A percentile compares a stretch with the other conserved stretches of the same genome.
Evolutionary conservation across 2,113 vertebrate genomes (phyloP).

Genomic region (Sylvietta virens): DNA sequence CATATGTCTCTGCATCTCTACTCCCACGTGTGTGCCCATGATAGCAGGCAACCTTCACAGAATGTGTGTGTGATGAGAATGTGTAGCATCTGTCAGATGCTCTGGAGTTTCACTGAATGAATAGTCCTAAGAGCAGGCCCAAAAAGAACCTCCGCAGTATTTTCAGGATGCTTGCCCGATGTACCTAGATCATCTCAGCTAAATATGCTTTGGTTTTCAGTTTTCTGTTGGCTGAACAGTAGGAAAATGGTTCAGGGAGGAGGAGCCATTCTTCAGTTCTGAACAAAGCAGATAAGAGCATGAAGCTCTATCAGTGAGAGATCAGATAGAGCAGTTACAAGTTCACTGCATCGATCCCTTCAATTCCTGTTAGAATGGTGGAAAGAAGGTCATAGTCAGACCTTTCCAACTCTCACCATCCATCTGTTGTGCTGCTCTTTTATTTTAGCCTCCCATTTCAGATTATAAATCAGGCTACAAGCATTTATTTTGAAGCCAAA

Average conservation of each 20-base stretch:
- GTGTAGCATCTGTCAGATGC: conserved; percentile 37
- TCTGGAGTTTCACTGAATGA: conserved; percentile 33
- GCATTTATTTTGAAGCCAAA: not conserved
- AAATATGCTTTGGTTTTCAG: not conserved
- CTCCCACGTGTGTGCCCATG: conserved; percentile 35
- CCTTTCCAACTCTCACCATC: not conserved
- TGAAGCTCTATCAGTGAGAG: not conserved
- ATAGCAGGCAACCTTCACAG: conserved; percentile 65
- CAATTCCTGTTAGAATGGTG: not conserved
- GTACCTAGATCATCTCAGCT: not conserved
- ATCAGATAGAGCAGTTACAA: not conserved
- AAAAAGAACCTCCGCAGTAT: not conserved
- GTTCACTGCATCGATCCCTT: not conserved
- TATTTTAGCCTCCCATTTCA: not conserved
- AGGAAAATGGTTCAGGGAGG: not conserved
- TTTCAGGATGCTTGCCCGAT: not conserved
- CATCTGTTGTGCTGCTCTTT: not conserved
- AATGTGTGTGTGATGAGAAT: conserved; percentile 37
- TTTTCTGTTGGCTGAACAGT: not conserved
- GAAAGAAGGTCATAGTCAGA: not conserved
- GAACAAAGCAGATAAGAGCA: not conserved
- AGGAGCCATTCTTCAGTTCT: not conserved
- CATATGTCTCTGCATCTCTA: conserved; percentile 29
- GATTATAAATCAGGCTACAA: not conserved
- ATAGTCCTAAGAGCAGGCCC: conserved; percentile 3